These are phyloP conservation scores for Kryptopterus vitreolus DNA, from an alignment of 2,797 vertebrate genomes.

Conservation along the genomic window DNA sequence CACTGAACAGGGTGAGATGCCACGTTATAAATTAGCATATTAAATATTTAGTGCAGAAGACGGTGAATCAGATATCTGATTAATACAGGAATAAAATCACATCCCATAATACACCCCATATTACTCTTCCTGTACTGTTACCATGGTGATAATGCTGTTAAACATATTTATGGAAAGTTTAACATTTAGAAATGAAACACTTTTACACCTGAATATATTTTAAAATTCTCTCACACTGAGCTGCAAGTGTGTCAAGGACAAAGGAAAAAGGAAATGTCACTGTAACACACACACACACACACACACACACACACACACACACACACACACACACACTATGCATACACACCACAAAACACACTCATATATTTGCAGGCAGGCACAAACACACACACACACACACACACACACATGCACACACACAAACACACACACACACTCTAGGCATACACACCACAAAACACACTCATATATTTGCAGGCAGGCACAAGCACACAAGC, in stretches of 20 bases:
- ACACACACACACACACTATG: too few species aligned
- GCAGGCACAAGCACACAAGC: neutral
- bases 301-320: neutral
- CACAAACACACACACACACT: neutral
- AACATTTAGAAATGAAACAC: neutral
- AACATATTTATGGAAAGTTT: neutral
- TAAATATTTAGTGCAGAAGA: neutral
- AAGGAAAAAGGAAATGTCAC: neutral
- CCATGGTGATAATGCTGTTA: neutral
- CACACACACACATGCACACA: neutral
- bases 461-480: neutral
- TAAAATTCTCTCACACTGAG: neutral
- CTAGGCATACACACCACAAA: neutral
- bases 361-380: neutral
- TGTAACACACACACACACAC: neutral
- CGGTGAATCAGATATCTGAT: neutral
- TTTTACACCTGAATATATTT: neutral
- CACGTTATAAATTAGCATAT: constrained; percentile 1
- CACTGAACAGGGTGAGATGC: neutral
- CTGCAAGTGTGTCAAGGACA: constrained; percentile 12
- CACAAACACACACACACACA: neutral
- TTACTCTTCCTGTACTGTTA: neutral
- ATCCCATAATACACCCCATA: neutral
- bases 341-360: neutral
- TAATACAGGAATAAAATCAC: neutral